Conservation (phyloP, 2,797 vertebrate species). For the Danionella dracula region DNA sequence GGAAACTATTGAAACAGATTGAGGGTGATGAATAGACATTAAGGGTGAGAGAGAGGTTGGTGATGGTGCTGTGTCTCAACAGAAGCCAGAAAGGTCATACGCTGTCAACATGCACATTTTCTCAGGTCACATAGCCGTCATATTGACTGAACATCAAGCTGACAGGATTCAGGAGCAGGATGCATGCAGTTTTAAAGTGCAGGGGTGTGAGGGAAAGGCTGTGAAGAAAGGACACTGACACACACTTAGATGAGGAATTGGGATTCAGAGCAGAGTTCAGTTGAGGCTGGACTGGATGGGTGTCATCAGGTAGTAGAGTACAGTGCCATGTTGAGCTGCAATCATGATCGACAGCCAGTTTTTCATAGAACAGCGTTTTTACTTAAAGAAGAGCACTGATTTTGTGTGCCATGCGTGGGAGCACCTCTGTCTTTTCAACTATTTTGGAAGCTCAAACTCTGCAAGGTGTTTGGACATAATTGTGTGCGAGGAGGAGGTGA, state of each 20-base stretch:
- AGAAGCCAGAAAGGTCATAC: constrained; percentile 34
- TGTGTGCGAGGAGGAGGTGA: too few relatives aligned
- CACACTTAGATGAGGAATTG: constrained; percentile 10
- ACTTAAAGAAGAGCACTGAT: constrained; percentile 24
- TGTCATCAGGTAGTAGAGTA: constrained; percentile 7
- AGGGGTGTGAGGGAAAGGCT: constrained; percentile 9
- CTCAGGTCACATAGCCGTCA: constrained; percentile 33
- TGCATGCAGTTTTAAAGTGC: constrained; percentile 10
- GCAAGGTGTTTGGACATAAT: too few relatives aligned
- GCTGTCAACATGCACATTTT: constrained; percentile 34
- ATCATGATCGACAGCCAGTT: not conserved
- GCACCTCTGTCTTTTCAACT: constrained; percentile 19
- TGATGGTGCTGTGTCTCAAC: not conserved
- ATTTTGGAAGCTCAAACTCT: constrained; percentile 27
- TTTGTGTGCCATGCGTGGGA: constrained; percentile 24
- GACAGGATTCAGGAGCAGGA: constrained; percentile 4
- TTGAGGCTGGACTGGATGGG: constrained; percentile 16
- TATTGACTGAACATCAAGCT: constrained; percentile 34
- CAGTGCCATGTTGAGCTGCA: not conserved
- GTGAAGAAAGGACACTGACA: constrained; percentile 5
- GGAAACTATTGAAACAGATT: too few relatives aligned
- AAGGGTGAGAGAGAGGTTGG: constrained; percentile 3
- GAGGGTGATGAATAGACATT: too few relatives aligned
- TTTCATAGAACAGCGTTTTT: constrained; percentile 1
- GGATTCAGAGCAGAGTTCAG: constrained; percentile 26